Base-by-base conservation (phyloP, 2,797 vertebrate genomes). In the Sebastiscus albofasciatus region DNA sequence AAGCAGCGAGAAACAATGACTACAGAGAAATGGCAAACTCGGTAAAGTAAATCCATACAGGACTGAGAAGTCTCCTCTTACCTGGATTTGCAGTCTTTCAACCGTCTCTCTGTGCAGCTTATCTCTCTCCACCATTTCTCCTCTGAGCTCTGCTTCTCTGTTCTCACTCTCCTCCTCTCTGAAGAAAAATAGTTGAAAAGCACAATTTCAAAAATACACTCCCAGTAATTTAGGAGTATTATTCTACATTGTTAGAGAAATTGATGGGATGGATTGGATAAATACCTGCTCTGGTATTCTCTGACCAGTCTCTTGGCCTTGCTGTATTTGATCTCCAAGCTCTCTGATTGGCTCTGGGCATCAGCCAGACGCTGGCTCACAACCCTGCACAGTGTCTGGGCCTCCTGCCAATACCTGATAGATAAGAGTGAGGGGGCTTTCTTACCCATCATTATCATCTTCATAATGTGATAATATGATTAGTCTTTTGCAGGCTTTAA, bases 351-450 rank as follows among this genome's bases (percentile, higher is more conserved):
- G 87, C 95, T 95, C 93, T 98, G 97, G 67, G 97, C 96, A 89
- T 98, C 97, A 52, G 96, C 96, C 83, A 98, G 93, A 85, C 96
- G 95, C 83, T 98, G 97, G 86, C 96, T 97, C 81, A 97, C 96
- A 18, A 97, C 96, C 92, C 97, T 96, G 89, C 97, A 97, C 76
- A 98, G 94, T 13, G 94, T 96, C 92, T 98, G 97, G 88, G 97
- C 97, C 87, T 98, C 97, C 77, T 97, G 95, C 97, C 97, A 98
- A 72, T 97, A 97, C 72, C 94, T 95, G 85, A 85, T 34, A 58
- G 79, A 78, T 42, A 2, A 88, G 6, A 83, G 61, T 34, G 20
- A 58, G 55, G 72, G 68, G 33, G 80, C 22, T 61, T 65, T 52
- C 36, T 59, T 7, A 72, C 75, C 22, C 13, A 68, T 75, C 14